phyloP scores from a whole-genome alignment of 2,113 vertebrate genomes.

The Petaurus breviceps region DNA sequence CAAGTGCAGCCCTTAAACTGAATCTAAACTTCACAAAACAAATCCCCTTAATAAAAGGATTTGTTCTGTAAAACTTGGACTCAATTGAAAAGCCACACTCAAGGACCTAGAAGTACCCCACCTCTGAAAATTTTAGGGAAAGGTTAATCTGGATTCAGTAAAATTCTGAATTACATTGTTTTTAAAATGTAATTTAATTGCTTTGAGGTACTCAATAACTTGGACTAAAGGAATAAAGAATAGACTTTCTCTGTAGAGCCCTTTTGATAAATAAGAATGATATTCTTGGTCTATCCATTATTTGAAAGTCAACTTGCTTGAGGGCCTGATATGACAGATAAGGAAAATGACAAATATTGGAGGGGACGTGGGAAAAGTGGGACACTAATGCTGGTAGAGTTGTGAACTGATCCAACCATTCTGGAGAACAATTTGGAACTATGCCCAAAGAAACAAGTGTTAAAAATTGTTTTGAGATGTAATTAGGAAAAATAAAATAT shows the following conservation, averaged over 20 bases:
- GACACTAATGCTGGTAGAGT: background rate
- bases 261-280: conserved; percentile 65
- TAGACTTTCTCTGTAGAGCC: conserved; percentile 53
- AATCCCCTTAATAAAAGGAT: too few species aligned
- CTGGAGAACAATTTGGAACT: background rate
- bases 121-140: background rate
- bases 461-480: too few species aligned
- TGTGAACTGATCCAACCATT: background rate
- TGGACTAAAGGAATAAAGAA: conserved; percentile 67
- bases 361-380: background rate
- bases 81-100: too few species aligned
- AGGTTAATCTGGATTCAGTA: background rate
- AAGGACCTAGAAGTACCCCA: too few species aligned
- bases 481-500: too few species aligned
- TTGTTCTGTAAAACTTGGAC: too few species aligned
- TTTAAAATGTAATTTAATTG: conserved; percentile 62
- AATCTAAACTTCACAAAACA: too few species aligned
- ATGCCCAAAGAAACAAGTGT: background rate
- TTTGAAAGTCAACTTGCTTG: conserved; percentile 61
- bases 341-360: background rate
- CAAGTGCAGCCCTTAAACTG: too few species aligned
- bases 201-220: conserved; percentile 66
- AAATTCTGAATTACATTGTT: conserved; percentile 53
- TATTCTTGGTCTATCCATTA: conserved; percentile 72
- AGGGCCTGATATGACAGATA: background rate